phyloP scores from a whole-genome alignment of 2,113 vertebrate genomes.

The Macquaria ambigua region DNA sequence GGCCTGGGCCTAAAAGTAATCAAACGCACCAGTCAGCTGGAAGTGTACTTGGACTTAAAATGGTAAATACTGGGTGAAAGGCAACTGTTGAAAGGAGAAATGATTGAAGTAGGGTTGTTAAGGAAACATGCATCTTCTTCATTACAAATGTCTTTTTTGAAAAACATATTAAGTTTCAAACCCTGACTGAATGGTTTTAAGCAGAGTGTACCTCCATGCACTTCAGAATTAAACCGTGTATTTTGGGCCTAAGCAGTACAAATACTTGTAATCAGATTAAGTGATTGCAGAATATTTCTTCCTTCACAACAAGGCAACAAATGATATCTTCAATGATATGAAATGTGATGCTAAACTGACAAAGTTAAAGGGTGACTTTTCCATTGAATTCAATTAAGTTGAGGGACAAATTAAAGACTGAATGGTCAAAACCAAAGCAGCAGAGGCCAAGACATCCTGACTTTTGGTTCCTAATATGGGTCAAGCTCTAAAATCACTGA shows the following conservation, averaged over 20 bases:
- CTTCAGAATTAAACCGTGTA: background rate
- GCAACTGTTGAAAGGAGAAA: background rate
- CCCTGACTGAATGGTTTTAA: background rate
- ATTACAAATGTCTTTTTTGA: background rate
- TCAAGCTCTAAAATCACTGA: background rate
- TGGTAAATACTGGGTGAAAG: background rate
- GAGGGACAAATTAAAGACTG: background rate
- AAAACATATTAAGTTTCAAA: background rate
- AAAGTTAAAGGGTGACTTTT: background rate
- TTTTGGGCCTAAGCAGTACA: background rate
- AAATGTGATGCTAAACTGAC: background rate
- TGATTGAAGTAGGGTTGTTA: background rate
- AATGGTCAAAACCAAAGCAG: background rate
- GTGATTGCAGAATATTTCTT: background rate
- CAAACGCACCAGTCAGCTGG: slow-evolving; percentile 15
- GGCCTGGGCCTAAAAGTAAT: slow-evolving; percentile 81
- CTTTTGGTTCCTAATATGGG: background rate
- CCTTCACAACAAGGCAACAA: background rate
- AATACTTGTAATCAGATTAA: background rate
- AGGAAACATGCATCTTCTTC: background rate
- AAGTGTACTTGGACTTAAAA: background rate
- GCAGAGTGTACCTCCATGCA: background rate
- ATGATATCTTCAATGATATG: background rate
- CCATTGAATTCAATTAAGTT: background rate
- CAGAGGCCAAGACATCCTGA: background rate